Conservation (phyloP, 2,797 vertebrate genomes). For the Catharus ustulatus region DNA sequence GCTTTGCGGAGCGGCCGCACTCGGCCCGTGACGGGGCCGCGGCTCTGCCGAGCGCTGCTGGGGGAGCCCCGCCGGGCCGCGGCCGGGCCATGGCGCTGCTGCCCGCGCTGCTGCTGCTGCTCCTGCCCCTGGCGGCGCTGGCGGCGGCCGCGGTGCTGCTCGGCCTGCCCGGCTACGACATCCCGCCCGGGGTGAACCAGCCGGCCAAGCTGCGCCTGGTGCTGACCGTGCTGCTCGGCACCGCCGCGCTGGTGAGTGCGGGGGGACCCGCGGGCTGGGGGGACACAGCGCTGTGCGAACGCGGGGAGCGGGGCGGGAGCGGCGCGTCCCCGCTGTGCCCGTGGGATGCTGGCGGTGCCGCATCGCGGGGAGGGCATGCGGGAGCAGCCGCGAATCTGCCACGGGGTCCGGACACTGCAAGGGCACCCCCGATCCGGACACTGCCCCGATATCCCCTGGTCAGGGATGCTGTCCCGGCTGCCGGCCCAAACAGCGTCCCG, state of each 20-base stretch:
- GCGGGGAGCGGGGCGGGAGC: not conserved
- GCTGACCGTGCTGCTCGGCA: conserved; percentile 37
- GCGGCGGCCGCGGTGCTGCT: not conserved
- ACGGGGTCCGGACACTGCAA: not conserved
- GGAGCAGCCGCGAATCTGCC: not conserved
- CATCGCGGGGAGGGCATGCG: not conserved
- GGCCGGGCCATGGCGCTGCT: conserved; percentile 45
- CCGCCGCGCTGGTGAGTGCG: conserved; percentile 48
- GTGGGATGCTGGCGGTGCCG: not conserved
- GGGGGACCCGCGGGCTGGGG: not conserved
- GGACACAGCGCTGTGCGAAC: not conserved
- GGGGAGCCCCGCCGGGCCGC: conserved; percentile 11
- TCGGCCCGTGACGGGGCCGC: conserved; percentile 17
- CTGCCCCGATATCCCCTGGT: too few species aligned
- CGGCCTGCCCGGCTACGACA: conserved; percentile 39
- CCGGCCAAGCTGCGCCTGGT: conserved; percentile 61
- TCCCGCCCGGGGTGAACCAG: conserved; percentile 53
- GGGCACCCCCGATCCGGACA: not conserved
- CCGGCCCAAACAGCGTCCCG: not conserved
- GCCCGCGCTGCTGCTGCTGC: conserved; percentile 34
- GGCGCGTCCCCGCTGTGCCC: not conserved
- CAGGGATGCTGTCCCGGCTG: not conserved
- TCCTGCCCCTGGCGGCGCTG: conserved; percentile 40
- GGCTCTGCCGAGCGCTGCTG: not conserved
- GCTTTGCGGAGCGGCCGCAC: conserved; percentile 33